Base-by-base conservation (phyloP, 2,113 vertebrate species). In the Xyliphius kryptos region DNA sequence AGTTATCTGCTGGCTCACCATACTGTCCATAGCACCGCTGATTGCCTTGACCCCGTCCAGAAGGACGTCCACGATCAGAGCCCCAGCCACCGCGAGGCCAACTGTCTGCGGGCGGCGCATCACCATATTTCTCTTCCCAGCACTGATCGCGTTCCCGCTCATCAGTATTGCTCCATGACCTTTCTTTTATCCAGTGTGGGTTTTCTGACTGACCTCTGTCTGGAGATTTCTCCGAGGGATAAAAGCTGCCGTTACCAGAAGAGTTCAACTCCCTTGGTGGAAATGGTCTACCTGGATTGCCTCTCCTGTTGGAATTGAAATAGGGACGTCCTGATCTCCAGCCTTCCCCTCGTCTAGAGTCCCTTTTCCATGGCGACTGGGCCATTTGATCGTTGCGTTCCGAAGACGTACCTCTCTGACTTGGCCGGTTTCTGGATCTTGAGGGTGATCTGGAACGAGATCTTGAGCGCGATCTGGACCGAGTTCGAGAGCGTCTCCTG, bases 131-230 rank as follows among this genome's bases (percentile, higher is more conserved):
- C 22, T 95, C 93, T 57, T 94, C 91, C 88, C 88, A 89, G 0
- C 86, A 86, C 11, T 86, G 75, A 36, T 90, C 88, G 75, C 88
- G 88, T 72, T 73, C 89, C 76, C 82, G 85, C 61, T 61, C 55
- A 37, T 92, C 91, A 9, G 82, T 79, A 1, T 82, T 77, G 1
- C 81, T 69, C 55, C 90, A 88, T 55, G 83, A 88, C 81, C 84
- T 92, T 80, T 98, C 95, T 32, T 83, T 90, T 13, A 97, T 85
- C 95, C 95, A 97, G 46, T 81, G 94, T 1, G 93, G 92, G 72
- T 92, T 92, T 10, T 94, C 90, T 12, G 82, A 87, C 70, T 82
- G 88, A 54, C 65, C 63, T 62, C 81, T 87, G 2, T 94, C 91
- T 5, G 88, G 82, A 21, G 85, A 88, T 0, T 75, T 71, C 46